Base-by-base conservation (phyloP, 2,113 vertebrate genomes). In the Anolis sagrei region DNA sequence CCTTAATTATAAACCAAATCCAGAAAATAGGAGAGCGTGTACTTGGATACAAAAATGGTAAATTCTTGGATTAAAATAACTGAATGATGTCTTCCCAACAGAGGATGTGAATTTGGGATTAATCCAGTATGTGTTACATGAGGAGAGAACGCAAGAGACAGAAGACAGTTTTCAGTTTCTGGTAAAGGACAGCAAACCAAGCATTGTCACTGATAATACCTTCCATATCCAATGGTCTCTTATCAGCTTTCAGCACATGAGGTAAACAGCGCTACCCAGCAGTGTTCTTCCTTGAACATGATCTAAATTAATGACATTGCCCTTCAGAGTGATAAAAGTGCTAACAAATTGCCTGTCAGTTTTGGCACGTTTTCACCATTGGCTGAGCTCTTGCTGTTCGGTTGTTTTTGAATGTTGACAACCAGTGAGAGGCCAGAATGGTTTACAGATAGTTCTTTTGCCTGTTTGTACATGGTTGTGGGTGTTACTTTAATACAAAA, bases 141-240 rank as follows among this genome's bases (percentile, higher is more conserved):
- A 98, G 83, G 97, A 98, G 87, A 97, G 93, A 74, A 75, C 93
- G 87, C 96, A 95, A 86, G 97, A 98, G 85, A 97, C 97, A 81
- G 93, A 78, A 90, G 99, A 99, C 93, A 97, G 94, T 94, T 99
- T 99, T 90, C 97, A 97, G 93, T 99, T 99, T 87, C 97, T 98
- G 18, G 98, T 99, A 77, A 98, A 97, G 93, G 99, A 99, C 95
- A 97, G 97, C 95, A 99, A 98, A 84, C 98, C 98, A 87, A 99
- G 97, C 0, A 92, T 98, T 85, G 98, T 99, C 94, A 94, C 85
- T 0, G 96, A 97, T 93, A 99, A 99, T 8, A 44, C 97, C 85
- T 99, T 99, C 94, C 98, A 99, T 70, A n/a, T 99, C 87, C 98
- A 98, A 96, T 99, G 98, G 98, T 99, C 98, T 1, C 97, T 99